Base-by-base conservation (phyloP, 1,140 invertebrate species). In the Diorhabda sublineata region DNA sequence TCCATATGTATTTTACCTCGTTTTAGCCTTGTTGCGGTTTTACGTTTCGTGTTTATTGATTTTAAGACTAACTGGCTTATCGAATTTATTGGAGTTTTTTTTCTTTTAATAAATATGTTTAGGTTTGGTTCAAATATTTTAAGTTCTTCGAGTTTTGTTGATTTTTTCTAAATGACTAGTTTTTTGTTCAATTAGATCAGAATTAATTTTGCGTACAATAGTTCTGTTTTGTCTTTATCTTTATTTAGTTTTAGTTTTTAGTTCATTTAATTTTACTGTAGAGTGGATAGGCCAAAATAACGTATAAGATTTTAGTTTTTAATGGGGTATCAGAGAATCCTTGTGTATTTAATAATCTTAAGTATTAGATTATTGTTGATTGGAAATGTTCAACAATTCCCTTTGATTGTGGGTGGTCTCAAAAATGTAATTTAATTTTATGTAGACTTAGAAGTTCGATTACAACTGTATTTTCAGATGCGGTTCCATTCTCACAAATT, bases 321-420 rank as follows among this genome's bases (percentile, higher is more conserved):
- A 76, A 57, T 5, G 66, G 64, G 63, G 72, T 71, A 1, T 67
- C 73, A 62, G 70, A 64, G 71, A 75, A 77, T 41, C 11, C 65
- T 61, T 78, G 73, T 58, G 75, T 75, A 52, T 71, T 26, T 26
- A 26, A 26, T 26, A 26, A 26, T 26, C 26, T 26, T 26, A 26
- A 26, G 26, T 26, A 26, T 69, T 45, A 79, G 58, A 75, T 73
- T 58, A 77, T 26, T 3, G 74, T 78, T 11, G 70, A 72, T 45
- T 78, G 76, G 42, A 79, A 75, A 58, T 75, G 69, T 59, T 78
- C 74, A 59, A 78, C 58, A 2, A 76, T 11, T 42, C 75, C 77
- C 67, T 76, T 80, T 5, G 78, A 79, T 67, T 79, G 76, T 1
- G 78, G 77, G 43, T 77, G 79, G 59, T 77, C 69, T 6, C 74